Percentiles rank a stretch among this genome's conserved stretches.
Conservation (phyloP, 1,140 invertebrate genomes). For the Lysiphlebus fabarum region DNA sequence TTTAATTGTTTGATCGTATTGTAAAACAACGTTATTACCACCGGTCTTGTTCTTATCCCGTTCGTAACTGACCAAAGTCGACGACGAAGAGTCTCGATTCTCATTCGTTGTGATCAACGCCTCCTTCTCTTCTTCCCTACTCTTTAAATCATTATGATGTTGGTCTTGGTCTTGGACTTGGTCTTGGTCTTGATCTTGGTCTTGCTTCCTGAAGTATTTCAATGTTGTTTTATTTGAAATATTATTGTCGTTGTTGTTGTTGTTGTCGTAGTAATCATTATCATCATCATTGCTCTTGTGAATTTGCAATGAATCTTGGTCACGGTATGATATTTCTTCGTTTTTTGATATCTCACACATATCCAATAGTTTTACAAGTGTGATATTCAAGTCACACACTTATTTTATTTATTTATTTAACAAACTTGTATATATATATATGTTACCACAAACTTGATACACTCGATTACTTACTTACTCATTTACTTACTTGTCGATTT, state of each 20-base stretch:
- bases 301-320: slow-evolving; percentile 48
- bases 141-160: too few relatives aligned
- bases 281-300: slow-evolving; percentile 24
- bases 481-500: too few relatives aligned
- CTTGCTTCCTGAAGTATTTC: too few relatives aligned
- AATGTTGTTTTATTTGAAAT: too few relatives aligned
- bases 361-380: not conserved
- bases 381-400: not conserved
- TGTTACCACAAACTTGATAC: too few relatives aligned
- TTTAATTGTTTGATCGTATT: slow-evolving; percentile 35
- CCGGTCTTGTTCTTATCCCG: slow-evolving; percentile 37
- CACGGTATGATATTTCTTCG: slow-evolving; percentile 42
- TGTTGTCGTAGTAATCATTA: slow-evolving; percentile 26
- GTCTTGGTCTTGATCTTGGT: too few relatives aligned
- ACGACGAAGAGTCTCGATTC: slow-evolving; percentile 14
- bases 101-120: slow-evolving; percentile 24
- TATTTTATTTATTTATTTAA: not conserved
- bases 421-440: too few relatives aligned
- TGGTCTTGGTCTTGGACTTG: too few relatives aligned
- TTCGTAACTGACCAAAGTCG: slow-evolving; percentile 33
- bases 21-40: slow-evolving; percentile 31
- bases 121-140: slow-evolving; percentile 39
- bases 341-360: slow-evolving; percentile 46
- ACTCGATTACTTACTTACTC: too few relatives aligned
- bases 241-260: slow-evolving; percentile 30